Percentiles rank a stretch among this genome's conserved stretches.
Evolutionary conservation across 2,888 invertebrate genomes (phyloP).

Genomic region (Allygus modestus): DNA sequence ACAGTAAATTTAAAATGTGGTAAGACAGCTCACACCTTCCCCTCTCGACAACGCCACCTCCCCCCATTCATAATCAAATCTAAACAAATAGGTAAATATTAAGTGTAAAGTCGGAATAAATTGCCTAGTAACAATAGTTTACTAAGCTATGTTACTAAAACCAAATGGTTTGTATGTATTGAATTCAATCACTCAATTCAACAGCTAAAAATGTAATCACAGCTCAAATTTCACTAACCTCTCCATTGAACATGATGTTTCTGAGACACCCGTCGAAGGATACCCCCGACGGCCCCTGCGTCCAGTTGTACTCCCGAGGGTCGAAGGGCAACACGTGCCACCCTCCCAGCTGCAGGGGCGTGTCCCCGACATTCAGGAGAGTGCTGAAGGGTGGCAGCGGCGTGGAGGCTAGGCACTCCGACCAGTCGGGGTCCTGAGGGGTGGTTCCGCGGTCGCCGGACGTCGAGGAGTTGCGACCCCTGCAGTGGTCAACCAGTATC

Average conservation of each 20-base stretch:
- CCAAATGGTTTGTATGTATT: too few relatives aligned
- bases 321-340: conserved; percentile 93
- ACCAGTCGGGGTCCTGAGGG: conserved; percentile 85
- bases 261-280: conserved; percentile 97
- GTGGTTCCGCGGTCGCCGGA: not conserved
- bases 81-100: too few relatives aligned
- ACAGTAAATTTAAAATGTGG: too few relatives aligned
- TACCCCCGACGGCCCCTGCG: conserved; percentile 91
- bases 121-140: too few relatives aligned
- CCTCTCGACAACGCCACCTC: too few relatives aligned
- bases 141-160: too few relatives aligned
- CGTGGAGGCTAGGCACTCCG: conserved; percentile 87
- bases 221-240: too few relatives aligned
- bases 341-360: conserved; percentile 96
- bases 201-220: too few relatives aligned
- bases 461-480: conserved; percentile 88
- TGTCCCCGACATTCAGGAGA: conserved; percentile 92
- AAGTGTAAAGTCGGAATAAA: too few relatives aligned
- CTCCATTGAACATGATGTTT: conserved; percentile 96
- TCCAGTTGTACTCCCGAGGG: conserved; percentile 92
- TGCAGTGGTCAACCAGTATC: conserved; percentile 95
- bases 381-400: conserved; percentile 94
- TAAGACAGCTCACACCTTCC: too few relatives aligned
- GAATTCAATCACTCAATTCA: too few relatives aligned
- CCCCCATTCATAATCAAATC: too few relatives aligned